Conservation (phyloP, 2,888 invertebrate species). For the Mimachlamys varia region DNA sequence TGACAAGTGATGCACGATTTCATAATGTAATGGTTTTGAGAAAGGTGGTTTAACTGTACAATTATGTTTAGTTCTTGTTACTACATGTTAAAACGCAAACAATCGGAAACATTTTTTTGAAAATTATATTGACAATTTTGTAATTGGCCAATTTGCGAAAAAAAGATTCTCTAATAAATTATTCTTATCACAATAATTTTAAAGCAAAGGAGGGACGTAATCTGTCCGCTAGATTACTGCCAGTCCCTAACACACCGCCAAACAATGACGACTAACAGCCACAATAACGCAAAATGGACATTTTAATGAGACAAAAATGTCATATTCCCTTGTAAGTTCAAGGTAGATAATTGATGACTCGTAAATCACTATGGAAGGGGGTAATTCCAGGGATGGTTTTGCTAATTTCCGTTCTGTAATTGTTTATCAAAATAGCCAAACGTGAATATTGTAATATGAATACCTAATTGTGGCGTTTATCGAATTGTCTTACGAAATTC, state of each 20-base stretch:
- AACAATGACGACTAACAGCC: not conserved
- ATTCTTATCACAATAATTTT: not conserved
- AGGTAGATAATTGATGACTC: not conserved
- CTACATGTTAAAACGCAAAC: not conserved
- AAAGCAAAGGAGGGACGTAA: not conserved
- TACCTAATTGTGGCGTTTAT: not conserved
- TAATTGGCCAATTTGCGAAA: slow-evolving; percentile 21
- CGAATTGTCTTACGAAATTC: not conserved
- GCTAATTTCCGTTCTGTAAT: not conserved
- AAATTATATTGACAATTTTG: not conserved
- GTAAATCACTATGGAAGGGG: not conserved
- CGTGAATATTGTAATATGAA: not conserved
- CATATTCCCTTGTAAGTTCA: not conserved
- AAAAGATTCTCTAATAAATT: not conserved
- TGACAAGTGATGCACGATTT: not conserved
- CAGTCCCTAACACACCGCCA: not conserved
- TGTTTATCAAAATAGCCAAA: not conserved
- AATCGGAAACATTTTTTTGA: not conserved
- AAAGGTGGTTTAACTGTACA: not conserved
- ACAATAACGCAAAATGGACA: not conserved
- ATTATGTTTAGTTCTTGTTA: not conserved
- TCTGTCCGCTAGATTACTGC: not conserved
- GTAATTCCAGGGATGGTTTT: not conserved
- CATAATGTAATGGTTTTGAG: not conserved
- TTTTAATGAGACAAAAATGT: slow-evolving; percentile 1